A percentile compares a stretch with the other conserved stretches of the same genome.
phyloP scores from a whole-genome alignment of 2,888 invertebrate species.

The Alloplasta piceator region DNA sequence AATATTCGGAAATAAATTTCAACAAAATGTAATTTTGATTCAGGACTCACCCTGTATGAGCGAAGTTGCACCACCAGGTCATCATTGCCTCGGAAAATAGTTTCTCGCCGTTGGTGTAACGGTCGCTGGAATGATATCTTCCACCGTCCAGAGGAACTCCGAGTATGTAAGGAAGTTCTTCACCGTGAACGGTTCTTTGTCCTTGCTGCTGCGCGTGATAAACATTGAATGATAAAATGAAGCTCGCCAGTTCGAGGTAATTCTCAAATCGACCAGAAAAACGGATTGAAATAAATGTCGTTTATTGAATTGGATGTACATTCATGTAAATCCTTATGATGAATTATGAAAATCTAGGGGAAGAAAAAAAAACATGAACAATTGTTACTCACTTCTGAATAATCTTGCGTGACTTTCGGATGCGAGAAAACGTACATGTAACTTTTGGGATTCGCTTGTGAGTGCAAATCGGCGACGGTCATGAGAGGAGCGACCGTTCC shows the following conservation, averaged over 20 bases:
- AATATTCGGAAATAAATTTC: conserved; percentile 53
- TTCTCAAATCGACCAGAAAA: too few relatives aligned
- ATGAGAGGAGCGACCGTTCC: conserved; percentile 93
- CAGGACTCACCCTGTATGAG: conserved; percentile 91
- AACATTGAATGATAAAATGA: too few relatives aligned
- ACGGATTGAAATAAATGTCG: not conserved
- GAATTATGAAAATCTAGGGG: not conserved
- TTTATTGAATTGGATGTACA: not conserved
- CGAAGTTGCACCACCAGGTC: conserved; percentile 96
- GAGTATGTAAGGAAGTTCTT: conserved; percentile 94
- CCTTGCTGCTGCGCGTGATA: conserved; percentile 75
- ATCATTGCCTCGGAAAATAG: conserved; percentile 94
- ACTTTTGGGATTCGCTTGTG: conserved; percentile 89
- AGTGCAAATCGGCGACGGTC: conserved; percentile 90
- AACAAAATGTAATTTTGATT: too few relatives aligned
- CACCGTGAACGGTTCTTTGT: conserved; percentile 88
- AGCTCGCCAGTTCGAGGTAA: too few relatives aligned
- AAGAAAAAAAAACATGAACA: not conserved
- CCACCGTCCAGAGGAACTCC: conserved; percentile 91
- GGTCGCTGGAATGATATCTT: conserved; percentile 88
- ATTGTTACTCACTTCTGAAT: conserved; percentile 88
- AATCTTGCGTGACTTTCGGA: conserved; percentile 91
- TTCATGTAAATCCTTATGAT: too few relatives aligned
- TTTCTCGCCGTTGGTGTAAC: conserved; percentile 91
- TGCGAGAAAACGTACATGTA: conserved; percentile 96